Evolutionary conservation across 2,113 vertebrate species (phyloP), one percentile per base, ranked within the genome.

Genomic region (Maccullochella peelii): DNA sequence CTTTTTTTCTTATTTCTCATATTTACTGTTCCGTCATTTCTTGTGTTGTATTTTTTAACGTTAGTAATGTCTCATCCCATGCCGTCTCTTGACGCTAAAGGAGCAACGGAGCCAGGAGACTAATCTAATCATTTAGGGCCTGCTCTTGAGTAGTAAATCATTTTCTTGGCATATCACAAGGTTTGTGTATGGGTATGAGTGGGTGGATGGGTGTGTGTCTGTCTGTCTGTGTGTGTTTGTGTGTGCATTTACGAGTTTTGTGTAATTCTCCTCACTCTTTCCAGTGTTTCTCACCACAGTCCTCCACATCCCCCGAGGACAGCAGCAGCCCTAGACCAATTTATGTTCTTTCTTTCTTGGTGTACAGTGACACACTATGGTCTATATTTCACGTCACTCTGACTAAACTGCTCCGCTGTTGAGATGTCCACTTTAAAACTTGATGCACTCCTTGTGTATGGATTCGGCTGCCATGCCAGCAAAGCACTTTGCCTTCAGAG

Each of bases 401-500:
- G 76, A 88, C 91, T 91, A 92, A 92, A 93, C 88, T 82, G 87
- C 92, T 67, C 88, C 30, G 73, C 88, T 84, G 84, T 93, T 85
- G 83, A 94, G 89, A 93, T 91, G 93, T 93, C 92, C 90, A 88
- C 93, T 93, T 91, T 92, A 92, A 94, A 94, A 88, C 91, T 89
- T 92, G 94, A 94, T 93, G 91, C 90, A 86, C 90, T 94, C 86
- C 84, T 92, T 82, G 77, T 87, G 86, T 92, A 92, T 93, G 90
- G 94, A 94, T 93, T 90, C 84, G 90, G 83, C 91, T 65, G 90
- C 88, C 76, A 77, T 91, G 94, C 94, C 93, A 91, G 90, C 92
- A 94, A 93, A 95, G 94, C 94, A 95, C 95, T 96, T 93, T 90
- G 91, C 89, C 79, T 90, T 38, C 76, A 90, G 93, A 92, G 85